These are phyloP conservation scores for Cetoscarus ocellatus DNA, from an alignment of 2,797 vertebrate species.

Conservation along the genomic window DNA sequence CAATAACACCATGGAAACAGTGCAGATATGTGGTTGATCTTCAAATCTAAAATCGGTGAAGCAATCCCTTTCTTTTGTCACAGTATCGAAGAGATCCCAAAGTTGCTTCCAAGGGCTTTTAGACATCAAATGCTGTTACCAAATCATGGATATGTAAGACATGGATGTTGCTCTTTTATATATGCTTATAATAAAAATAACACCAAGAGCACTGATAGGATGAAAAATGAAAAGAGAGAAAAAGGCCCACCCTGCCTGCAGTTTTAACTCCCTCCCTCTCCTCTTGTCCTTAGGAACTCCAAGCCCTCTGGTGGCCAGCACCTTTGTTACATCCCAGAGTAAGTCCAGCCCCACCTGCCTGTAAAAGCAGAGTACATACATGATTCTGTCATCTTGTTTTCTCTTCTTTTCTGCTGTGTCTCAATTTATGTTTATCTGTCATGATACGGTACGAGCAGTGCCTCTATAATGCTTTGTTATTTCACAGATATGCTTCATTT, in stretches of 20 bases:
- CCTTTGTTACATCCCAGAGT: conserved; percentile 91
- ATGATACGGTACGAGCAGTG: conserved; percentile 29
- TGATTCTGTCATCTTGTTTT: conserved; percentile 36
- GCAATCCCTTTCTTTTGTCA: no score
- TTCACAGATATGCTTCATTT: conserved; percentile 36
- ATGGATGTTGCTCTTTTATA: neutral
- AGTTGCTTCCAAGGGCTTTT: neutral
- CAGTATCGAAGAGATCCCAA: neutral
- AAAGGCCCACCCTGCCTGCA: conserved; percentile 15
- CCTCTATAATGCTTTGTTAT: conserved; percentile 24
- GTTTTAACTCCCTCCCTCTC: conserved; percentile 33
- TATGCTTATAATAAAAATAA: neutral
- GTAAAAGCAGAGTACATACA: conserved; percentile 35
- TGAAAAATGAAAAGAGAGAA: conserved; percentile 2
- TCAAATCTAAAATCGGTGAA: no score
- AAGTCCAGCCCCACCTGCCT: conserved; percentile 79
- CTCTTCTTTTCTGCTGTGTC: conserved; percentile 33
- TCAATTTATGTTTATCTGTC: conserved; percentile 31
- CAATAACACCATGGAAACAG: no score
- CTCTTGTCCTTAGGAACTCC: conserved; percentile 88
- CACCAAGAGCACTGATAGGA: conserved; percentile 17
- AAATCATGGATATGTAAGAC: neutral
- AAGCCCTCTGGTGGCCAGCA: conserved; percentile 90
- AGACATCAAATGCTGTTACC: neutral
- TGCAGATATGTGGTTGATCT: no score